phyloP scores from a whole-genome alignment of 2,797 vertebrate species.

The Podarcis lilfordi region DNA sequence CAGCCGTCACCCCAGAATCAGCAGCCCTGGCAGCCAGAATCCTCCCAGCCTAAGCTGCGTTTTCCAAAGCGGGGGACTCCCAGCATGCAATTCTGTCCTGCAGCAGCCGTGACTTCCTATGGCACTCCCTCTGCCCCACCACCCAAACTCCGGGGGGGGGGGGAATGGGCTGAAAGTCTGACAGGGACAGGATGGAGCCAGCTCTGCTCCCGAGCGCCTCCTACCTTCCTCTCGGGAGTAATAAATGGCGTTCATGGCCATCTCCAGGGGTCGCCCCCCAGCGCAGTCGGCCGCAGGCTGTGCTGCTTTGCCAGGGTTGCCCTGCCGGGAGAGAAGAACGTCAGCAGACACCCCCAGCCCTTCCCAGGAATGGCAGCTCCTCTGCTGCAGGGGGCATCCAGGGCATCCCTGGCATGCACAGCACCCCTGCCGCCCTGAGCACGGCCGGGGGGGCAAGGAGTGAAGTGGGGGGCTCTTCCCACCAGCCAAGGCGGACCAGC shows the following conservation, averaged over 20 bases:
- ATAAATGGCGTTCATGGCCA: conserved; percentile 96
- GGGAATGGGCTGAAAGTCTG: too few species aligned
- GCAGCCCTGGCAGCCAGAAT: neutral
- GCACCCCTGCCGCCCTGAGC: neutral
- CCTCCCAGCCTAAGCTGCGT: neutral
- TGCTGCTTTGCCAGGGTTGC: conserved; percentile 27
- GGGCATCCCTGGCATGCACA: neutral
- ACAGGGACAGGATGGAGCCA: too few species aligned
- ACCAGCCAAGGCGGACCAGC: conserved; percentile 10
- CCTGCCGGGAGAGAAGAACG: conserved; percentile 56
- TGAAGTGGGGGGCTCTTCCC: neutral
- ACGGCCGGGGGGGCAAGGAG: neutral
- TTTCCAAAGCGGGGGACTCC: neutral
- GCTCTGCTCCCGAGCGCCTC: neutral
- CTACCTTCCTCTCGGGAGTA: conserved; percentile 92
- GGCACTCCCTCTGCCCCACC: neutral
- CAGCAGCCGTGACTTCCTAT: neutral
- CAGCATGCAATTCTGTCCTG: neutral
- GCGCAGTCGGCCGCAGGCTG: neutral
- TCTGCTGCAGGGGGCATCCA: too few species aligned
- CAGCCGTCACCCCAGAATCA: neutral
- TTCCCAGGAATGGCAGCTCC: neutral
- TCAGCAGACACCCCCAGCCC: neutral
- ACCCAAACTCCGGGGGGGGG: too few species aligned
- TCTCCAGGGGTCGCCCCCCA: conserved; percentile 78